Base-by-base conservation (phyloP, 1,140 invertebrate genomes). In the Nautilus pompilius region DNA sequence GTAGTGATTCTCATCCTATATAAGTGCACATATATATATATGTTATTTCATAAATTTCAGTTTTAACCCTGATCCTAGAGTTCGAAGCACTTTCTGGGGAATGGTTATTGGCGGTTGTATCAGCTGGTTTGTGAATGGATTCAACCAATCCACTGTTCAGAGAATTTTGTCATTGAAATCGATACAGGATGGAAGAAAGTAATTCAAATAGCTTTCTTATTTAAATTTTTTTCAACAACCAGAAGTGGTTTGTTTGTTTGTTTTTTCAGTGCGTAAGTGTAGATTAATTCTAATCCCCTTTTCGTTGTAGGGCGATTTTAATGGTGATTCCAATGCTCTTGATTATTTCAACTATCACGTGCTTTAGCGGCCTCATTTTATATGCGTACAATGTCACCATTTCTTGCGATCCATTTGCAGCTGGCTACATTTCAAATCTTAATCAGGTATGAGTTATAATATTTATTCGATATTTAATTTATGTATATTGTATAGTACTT, bases 131-230 rank as follows among this genome's bases (percentile, higher is more conserved):
- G 60, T 64, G n/a, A 72, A 65, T 46, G 61, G 62, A 26, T 72
- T 68, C 62, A 72, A 60, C 36, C 70, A 72, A 46, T 65, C 70
- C 15, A 58, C 65, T 20, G 63, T 69, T 30, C 70, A 72, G 54
- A 33, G 70, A 30, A 67, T 67, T 5, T 60, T 51, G 6, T 62
- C 70, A 20, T 58, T 72, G 53, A 62, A 56, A 41, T 48, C 60
- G 5, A 54, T 63, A 41, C 65, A 54, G 36, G 51, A 62, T 15
- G 67, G 67, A 0, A 63, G 64, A 58, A 57, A 62, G 67, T 69
- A 60, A 63, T 45, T 60, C n/a, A n/a, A n/a, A n/a, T n/a, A n/a
- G n/a, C n/a, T n/a, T n/a, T n/a, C n/a, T n/a, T n/a, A n/a, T n/a
- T n/a, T n/a, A n/a, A n/a, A n/a, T n/a, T n/a, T n/a, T n/a, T n/a